Evolutionary conservation across 1,140 invertebrate species (phyloP), one percentile per base, ranked within the genome.

Genomic region (Hirudo medicinalis): DNA sequence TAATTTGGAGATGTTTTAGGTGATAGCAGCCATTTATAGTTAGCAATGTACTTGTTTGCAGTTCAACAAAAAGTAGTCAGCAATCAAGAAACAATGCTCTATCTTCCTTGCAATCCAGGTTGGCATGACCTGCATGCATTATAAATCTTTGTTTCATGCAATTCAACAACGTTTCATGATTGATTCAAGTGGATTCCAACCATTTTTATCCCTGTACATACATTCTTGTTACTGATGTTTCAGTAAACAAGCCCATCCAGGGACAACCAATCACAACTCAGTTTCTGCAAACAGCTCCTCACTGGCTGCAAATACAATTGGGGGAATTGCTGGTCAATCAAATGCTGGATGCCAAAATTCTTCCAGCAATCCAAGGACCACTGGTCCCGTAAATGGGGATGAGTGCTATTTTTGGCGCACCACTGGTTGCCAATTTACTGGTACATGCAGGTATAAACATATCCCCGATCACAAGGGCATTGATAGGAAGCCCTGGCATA

Each of bases 381-480:
- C 76, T 25, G 82, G 83, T 9, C 82, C 83, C 25, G 82, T 84
- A 13, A 83, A 83, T 76, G 82, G 81, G 36, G 79, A 83, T 73
- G 83, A 84, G 75, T 84, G 83, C 72, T 83, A 84, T 76, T 84
- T 82, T 72, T 84, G 83, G 83, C 78, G 83, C 57, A 84, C 83
- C 20, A 84, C 82, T 49, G 83, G 83, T 36, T 84, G 83, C 78
- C 76, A 77, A 40, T 84, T 80, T 78, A 83, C 80, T 29, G 78
- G 79, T 69, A 76, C 78, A 54, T 84, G 83, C 74, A 78, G 79
- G 49, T 81, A 80, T 72, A 79, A 80, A 73, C 83, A 84, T 75
- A 70, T 82, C 63, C 79, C 80, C 53, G 76, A 80, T 54, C 77
- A 80, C 73, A 81, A 80, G 77, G 83, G 83, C 19, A 76, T 83